A percentile compares a stretch with the other conserved stretches of the same genome.
phyloP scores from a whole-genome alignment of 1,140 invertebrate genomes.

The Eurosta solidaginis region DNA sequence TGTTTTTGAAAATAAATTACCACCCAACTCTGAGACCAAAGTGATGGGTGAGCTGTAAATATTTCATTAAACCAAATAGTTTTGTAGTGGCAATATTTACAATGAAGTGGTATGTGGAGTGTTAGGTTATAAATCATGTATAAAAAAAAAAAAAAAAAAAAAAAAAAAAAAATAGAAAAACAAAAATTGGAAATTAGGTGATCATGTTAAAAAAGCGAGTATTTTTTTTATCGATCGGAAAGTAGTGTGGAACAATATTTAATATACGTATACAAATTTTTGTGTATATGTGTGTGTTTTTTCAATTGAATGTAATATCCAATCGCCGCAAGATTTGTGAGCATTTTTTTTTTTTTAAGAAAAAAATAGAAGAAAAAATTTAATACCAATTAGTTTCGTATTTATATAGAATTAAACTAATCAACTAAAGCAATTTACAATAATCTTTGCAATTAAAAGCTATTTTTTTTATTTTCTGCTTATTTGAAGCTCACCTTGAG shows the following conservation, averaged over 20 bases:
- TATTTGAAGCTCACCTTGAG: slow-evolving; percentile 70
- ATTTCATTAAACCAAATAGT: neutral
- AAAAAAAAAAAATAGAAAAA: neutral
- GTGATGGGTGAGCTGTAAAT: slow-evolving; percentile 79
- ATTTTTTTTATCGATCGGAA: neutral
- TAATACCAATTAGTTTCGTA: neutral
- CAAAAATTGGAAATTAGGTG: neutral
- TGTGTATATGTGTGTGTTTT: neutral
- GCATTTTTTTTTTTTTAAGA: neutral
- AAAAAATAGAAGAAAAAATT: slow-evolving; percentile 18
- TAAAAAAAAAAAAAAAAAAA: neutral
- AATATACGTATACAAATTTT: neutral
- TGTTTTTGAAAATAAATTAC: slow-evolving; percentile 84
- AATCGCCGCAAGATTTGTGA: slow-evolving; percentile 15
- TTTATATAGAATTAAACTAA: neutral
- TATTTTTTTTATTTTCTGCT: too few species aligned
- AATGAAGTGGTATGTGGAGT: neutral
- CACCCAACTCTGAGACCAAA: slow-evolving; percentile 84
- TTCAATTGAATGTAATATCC: neutral
- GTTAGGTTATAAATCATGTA: neutral
- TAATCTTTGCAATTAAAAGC: neutral
- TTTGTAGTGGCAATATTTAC: neutral
- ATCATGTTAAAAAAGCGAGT: neutral
- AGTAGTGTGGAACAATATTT: neutral
- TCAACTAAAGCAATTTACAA: neutral